These are phyloP conservation scores for Dendrolimus houi DNA, from an alignment of 2,888 invertebrate species.

Conservation along the genomic window DNA sequence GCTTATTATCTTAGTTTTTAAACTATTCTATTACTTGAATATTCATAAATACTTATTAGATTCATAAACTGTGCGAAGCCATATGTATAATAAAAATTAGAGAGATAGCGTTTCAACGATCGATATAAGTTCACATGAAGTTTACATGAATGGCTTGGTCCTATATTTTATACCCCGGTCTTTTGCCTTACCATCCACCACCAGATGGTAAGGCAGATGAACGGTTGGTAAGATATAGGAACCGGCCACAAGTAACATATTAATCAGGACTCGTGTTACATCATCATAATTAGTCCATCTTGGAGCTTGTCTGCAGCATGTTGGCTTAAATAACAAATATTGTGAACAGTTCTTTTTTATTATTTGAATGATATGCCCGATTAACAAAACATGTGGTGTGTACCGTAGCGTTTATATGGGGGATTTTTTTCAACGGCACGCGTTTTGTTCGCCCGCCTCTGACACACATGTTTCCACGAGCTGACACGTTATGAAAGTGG, in stretches of 20 bases:
- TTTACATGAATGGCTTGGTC: too few species aligned
- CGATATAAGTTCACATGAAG: too few species aligned
- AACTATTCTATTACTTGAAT: too few species aligned
- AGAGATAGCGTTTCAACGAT: too few species aligned
- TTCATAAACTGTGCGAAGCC: too few species aligned
- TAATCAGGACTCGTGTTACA: neutral
- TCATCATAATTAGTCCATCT: neutral
- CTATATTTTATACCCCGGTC: too few species aligned
- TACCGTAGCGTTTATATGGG: constrained; percentile 14
- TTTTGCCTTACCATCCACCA: too few species aligned
- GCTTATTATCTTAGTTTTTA: too few species aligned
- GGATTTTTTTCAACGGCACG: constrained; percentile 25
- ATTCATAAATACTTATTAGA: too few species aligned
- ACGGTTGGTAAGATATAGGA: too few species aligned
- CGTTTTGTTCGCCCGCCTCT: constrained; percentile 17
- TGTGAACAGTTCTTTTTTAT: neutral
- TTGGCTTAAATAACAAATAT: neutral
- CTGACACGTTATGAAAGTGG: constrained; percentile 41
- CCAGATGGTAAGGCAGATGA: too few species aligned
- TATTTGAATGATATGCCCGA: constrained; percentile 9
- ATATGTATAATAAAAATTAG: too few species aligned
- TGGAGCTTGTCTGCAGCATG: neutral
- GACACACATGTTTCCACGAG: constrained; percentile 46
- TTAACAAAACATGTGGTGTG: constrained; percentile 25
- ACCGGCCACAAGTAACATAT: neutral